Percentiles rank a stretch among this genome's conserved stretches.
Conservation (phyloP, 64 coral and sea anemone genomes). For the Acropora yongei region DNA sequence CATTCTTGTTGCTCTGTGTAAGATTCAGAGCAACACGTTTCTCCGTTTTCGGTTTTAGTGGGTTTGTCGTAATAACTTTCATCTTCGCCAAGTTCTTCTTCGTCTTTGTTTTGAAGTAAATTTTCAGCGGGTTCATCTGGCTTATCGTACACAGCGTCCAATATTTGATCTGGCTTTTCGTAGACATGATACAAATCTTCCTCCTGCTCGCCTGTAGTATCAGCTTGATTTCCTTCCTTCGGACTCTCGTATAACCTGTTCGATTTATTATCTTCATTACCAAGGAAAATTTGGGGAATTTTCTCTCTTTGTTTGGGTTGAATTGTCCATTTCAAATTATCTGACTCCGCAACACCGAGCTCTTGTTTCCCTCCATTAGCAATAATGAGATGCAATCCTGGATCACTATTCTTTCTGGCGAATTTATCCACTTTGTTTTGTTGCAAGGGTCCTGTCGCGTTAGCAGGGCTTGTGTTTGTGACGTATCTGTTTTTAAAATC, state of each 20-base stretch:
- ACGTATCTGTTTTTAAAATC: slow-evolving; percentile 64
- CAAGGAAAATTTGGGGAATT: slow-evolving; percentile 13
- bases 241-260: not conserved
- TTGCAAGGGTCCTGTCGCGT: slow-evolving; percentile 15
- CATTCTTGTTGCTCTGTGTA: not conserved
- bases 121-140: slow-evolving; percentile 17
- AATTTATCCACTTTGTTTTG: slow-evolving; percentile 25
- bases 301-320: slow-evolving; percentile 37
- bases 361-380: not conserved
- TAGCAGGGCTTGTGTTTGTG: not conserved
- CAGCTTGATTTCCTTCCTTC: not conserved
- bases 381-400: slow-evolving; percentile 9
- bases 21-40: slow-evolving; percentile 1
- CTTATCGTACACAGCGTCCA: slow-evolving; percentile 9
- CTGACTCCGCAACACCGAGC: not conserved
- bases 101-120: not conserved
- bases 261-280: not conserved
- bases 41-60: not conserved
- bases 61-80: not conserved
- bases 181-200: slow-evolving; percentile 20
- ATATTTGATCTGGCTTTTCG: slow-evolving; percentile 19
- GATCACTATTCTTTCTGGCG: slow-evolving; percentile 34
- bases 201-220: not conserved
- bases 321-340: slow-evolving; percentile 19
- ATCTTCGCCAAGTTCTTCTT: not conserved